Evolutionary conservation across 23 tunicate species (phyloP).

Genomic region (Trididemnum nubilum): DNA sequence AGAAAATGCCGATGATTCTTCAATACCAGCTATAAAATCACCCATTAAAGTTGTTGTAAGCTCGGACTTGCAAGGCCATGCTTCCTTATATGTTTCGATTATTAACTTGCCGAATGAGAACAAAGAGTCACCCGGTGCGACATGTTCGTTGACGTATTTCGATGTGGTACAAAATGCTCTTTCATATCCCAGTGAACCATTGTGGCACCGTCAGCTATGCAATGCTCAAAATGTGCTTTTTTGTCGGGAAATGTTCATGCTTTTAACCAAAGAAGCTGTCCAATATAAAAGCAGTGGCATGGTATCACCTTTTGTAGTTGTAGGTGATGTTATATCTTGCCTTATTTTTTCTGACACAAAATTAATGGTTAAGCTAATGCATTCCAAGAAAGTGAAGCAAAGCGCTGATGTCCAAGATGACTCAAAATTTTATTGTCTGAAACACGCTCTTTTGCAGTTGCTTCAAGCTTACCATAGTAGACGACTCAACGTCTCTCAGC

Average conservation of each 20-base stretch:
- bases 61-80: conserved; percentile 42
- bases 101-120: not conserved
- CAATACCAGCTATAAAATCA: conserved; percentile 8
- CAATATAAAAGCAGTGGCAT: conserved; percentile 50
- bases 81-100: conserved; percentile 40
- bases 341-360: conserved; percentile 63
- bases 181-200: conserved; percentile 42
- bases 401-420: not conserved
- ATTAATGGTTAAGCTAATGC: conserved; percentile 51
- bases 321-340: conserved; percentile 64
- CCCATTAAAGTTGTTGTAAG: conserved; percentile 44
- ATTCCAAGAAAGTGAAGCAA: conserved; percentile 17
- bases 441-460: conserved; percentile 64
- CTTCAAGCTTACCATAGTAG: conserved; percentile 44
- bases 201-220: conserved; percentile 72
- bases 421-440: conserved; percentile 40
- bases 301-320: conserved; percentile 70
- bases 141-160: conserved; percentile 10
- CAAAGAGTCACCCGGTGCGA: not conserved
- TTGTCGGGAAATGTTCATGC: conserved; percentile 73
- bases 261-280: conserved; percentile 78
- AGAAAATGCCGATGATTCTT: not conserved
- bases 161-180: conserved; percentile 22
- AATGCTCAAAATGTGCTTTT: conserved; percentile 85
- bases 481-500: conserved; percentile 52